These are phyloP conservation scores for Cebus imitator DNA, from an alignment of 2,113 vertebrate species.

Conservation along the genomic window DNA sequence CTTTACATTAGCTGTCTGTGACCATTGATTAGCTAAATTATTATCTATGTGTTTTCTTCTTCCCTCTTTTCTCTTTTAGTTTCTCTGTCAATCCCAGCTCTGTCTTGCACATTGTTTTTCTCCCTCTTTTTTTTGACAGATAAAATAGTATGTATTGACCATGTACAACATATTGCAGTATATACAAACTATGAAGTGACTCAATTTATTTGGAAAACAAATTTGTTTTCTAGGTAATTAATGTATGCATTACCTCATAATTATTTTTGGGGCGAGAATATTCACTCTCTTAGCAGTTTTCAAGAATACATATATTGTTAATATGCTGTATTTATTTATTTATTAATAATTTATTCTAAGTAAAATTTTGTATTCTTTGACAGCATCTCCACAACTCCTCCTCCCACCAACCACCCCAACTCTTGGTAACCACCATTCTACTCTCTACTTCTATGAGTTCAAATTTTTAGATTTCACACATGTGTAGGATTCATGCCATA, in stretches of 20 bases:
- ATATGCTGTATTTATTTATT: background rate
- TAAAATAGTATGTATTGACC: background rate
- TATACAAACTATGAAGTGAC: background rate
- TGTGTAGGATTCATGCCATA: background rate
- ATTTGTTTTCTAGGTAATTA: background rate
- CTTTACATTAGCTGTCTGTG: background rate
- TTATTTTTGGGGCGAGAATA: background rate
- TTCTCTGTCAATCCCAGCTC: background rate
- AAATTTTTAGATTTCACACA: background rate
- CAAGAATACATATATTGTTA: background rate
- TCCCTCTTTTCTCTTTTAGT: background rate
- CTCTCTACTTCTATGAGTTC: background rate
- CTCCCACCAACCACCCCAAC: background rate
- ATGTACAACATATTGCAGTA: background rate
- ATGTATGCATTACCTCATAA: background rate
- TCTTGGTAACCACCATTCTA: background rate
- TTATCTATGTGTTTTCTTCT: background rate
- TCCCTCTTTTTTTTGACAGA: background rate
- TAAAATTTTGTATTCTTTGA: background rate
- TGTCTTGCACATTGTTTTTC: background rate
- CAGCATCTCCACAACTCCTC: background rate
- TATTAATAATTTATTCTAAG: background rate
- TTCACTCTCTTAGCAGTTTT: background rate
- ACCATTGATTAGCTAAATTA: slow-evolving; percentile 10
- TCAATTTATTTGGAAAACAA: background rate